phyloP scores from a whole-genome alignment of 2,797 vertebrate species.

The Ceyx erithaca region DNA sequence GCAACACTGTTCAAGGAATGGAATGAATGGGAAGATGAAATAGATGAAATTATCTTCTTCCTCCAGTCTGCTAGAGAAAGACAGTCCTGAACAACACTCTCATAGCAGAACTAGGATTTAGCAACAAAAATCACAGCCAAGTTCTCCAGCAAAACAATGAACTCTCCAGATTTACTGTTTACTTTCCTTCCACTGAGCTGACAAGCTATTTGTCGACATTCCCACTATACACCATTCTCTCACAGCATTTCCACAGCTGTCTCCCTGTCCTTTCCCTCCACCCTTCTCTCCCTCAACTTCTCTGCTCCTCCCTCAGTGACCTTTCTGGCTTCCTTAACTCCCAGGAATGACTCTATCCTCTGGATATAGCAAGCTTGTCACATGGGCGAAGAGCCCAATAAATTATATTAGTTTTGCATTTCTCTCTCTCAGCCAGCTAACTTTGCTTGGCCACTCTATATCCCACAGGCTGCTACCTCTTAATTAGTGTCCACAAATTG shows the following conservation, averaged over 20 bases:
- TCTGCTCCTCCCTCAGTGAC: background rate
- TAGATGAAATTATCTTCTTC: background rate
- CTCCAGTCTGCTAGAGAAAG: background rate
- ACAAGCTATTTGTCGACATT: background rate
- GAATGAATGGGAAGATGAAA: background rate
- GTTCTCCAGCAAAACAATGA: background rate
- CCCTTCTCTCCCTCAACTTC: background rate
- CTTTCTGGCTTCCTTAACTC: background rate
- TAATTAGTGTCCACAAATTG: background rate
- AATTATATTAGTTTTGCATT: background rate
- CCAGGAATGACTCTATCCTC: background rate
- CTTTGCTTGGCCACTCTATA: background rate
- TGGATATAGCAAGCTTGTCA: background rate
- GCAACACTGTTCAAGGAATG: background rate
- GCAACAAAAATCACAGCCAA: background rate
- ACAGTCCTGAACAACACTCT: background rate
- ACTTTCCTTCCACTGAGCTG: background rate
- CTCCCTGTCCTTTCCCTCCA: background rate
- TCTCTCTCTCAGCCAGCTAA: background rate
- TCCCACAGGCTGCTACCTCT: background rate
- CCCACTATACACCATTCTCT: background rate
- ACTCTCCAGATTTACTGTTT: background rate
- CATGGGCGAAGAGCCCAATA: background rate
- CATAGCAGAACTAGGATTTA: background rate
- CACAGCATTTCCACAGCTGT: background rate